Evolutionary conservation across 2,888 invertebrate species (phyloP).

Genomic region (Archaeoteleia sp.): DNA sequence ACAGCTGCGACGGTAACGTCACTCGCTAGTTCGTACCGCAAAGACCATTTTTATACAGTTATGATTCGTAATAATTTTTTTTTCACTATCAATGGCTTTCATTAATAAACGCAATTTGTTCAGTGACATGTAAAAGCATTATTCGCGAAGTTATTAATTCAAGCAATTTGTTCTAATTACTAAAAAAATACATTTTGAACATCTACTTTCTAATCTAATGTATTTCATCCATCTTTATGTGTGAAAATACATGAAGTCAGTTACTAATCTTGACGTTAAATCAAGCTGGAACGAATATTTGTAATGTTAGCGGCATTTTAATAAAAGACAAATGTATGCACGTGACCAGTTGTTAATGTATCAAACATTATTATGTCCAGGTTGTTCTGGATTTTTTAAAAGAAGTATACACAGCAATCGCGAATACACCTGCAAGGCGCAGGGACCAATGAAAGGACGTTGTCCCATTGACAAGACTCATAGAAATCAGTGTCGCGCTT

Average conservation of each 20-base stretch:
- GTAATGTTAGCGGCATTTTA: too few relatives aligned
- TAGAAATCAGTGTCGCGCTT: conserved; percentile 97
- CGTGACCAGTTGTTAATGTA: too few relatives aligned
- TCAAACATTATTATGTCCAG: conserved; percentile 75
- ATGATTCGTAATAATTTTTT: neutral
- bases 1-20: conserved; percentile 96
- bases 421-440: conserved; percentile 97
- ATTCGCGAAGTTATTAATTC: too few relatives aligned
- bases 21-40: conserved; percentile 49
- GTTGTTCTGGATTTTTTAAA: conserved; percentile 97
- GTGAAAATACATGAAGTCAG: too few relatives aligned
- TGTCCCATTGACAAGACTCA: conserved; percentile 98
- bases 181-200: too few relatives aligned
- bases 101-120: too few relatives aligned
- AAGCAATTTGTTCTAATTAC: too few relatives aligned
- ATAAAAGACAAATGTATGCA: too few relatives aligned
- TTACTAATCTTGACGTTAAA: too few relatives aligned
- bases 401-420: conserved; percentile 96
- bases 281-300: too few relatives aligned
- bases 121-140: too few relatives aligned
- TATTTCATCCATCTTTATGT: too few relatives aligned
- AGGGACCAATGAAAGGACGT: conserved; percentile 92
- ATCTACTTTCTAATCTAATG: neutral
- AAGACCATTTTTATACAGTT: conserved; percentile 33
- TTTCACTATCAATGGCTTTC: neutral